Base-by-base conservation (phyloP, 2,797 vertebrate species). In the Ctenochaetus hawaiiensis region DNA sequence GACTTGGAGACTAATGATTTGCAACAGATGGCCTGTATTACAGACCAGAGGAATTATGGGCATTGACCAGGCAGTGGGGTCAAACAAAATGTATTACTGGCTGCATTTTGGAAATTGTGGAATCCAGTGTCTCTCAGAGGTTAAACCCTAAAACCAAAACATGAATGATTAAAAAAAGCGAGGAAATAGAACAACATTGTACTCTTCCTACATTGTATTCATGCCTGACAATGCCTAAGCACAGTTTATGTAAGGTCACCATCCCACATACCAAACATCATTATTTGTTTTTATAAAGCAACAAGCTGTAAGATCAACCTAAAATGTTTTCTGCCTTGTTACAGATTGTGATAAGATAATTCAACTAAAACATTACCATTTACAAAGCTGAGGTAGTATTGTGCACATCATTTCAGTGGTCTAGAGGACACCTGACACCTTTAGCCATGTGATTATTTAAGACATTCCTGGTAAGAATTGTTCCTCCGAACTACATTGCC, bases 361-460 rank as follows among this genome's bases (percentile, higher is more conserved):
- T 41, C 72, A 60, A 23, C 6, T 10, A 20, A 61, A 78, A 58
- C 34, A 10, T 13, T 23, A 3, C 17, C 44, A 20, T 17, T 4
- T 26, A 62, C 43, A 56, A 30, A 43, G 1, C 34, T 60, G 74
- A 75, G 8, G 12, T 52, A 47, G 11, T 47, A 23, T n/a, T 76
- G 58, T 69, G 30, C 72, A 20, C 54, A 26, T 44, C 0, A 71
- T 48, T 58, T 49, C 34, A 75, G 54, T 72, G 17, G 53, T 56
- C n/a, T 26, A 5, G 47, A 26, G 30, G 57, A 77, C 63, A 34
- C 9, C 44, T 67, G 9, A 48, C 43, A 22, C 23, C 2, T 43
- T 65, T 11, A 66, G 58, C 30, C 69, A 59, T 39, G 63, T 72
- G 67, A 66, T 67, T 18, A 23, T 53, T 10, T 6, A 37, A 44